Conservation (phyloP, 30 jellyfish, hydroid and myxozoan genomes). For the Cassiopea andromeda region DNA sequence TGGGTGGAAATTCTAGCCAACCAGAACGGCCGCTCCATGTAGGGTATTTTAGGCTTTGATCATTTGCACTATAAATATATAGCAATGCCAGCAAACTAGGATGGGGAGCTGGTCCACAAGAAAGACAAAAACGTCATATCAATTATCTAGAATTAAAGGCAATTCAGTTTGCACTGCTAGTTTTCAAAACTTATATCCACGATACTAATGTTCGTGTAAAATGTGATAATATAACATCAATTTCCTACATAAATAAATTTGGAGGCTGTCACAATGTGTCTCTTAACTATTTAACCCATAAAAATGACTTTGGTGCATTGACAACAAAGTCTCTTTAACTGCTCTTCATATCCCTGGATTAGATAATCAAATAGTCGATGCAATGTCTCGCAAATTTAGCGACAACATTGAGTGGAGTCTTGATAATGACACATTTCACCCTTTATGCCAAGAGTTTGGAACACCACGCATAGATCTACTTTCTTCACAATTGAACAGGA, state of each 20-base stretch:
- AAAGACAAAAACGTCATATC: background rate
- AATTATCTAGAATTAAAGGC: constrained; percentile 4
- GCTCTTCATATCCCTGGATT: constrained; percentile 4
- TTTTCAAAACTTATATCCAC: background rate
- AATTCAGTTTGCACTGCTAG: background rate
- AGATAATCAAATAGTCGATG: background rate
- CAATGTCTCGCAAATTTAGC: background rate
- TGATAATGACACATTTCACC: background rate
- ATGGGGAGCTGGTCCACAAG: constrained; percentile 11
- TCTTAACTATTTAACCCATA: background rate
- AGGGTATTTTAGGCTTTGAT: background rate
- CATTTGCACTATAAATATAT: background rate
- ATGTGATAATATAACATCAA: background rate
- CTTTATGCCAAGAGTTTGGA: background rate
- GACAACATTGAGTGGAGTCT: constrained; percentile 31
- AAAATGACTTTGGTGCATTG: constrained; percentile 16
- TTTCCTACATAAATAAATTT: background rate
- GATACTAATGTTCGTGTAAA: background rate
- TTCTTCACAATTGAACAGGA: constrained; percentile 41
- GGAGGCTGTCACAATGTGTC: constrained; percentile 2
- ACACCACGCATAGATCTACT: constrained; percentile 48
- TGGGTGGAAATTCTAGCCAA: background rate
- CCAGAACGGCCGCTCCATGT: background rate
- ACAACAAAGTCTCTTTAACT: background rate
- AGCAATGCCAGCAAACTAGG: constrained; percentile 5